Conservation (phyloP, 2,888 invertebrate species). For the Pandemis heparana region DNA sequence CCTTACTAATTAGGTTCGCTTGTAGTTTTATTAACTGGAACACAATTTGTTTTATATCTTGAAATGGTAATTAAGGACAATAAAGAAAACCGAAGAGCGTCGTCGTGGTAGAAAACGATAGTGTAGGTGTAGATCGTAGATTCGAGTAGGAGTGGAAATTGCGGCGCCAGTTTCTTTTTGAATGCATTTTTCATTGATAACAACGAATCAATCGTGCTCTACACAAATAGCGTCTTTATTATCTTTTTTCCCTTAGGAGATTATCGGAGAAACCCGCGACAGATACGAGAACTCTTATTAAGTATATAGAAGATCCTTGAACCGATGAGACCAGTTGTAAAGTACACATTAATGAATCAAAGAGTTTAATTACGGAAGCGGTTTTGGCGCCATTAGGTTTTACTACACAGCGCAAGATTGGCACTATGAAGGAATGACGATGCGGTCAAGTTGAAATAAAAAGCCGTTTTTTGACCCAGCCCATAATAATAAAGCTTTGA, state of each 20-base stretch:
- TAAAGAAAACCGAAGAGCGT: neutral
- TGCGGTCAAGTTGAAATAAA: neutral
- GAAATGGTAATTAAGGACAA: neutral
- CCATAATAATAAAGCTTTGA: neutral
- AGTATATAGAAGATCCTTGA: neutral
- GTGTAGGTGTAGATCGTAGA: too few species aligned
- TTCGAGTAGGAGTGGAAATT: too few species aligned
- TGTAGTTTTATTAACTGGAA: neutral
- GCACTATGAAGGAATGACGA: neutral
- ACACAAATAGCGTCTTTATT: too few species aligned
- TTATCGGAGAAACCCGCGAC: too few species aligned
- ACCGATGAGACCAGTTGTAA: neutral
- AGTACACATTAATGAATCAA: neutral
- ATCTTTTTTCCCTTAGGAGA: too few species aligned
- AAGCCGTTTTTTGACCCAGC: neutral
- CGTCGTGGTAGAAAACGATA: too few species aligned
- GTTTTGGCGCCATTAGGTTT: neutral
- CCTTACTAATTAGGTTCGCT: neutral
- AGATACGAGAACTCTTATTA: neutral
- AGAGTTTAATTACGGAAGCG: slow-evolving; percentile 3
- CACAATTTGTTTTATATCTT: too few species aligned
- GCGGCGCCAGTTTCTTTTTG: too few species aligned
- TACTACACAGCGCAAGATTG: neutral
- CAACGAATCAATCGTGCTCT: too few species aligned
- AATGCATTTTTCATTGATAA: too few species aligned